Evolutionary conservation across 2,797 vertebrate genomes (phyloP).

Genomic region (Champsocephalus gunnari): DNA sequence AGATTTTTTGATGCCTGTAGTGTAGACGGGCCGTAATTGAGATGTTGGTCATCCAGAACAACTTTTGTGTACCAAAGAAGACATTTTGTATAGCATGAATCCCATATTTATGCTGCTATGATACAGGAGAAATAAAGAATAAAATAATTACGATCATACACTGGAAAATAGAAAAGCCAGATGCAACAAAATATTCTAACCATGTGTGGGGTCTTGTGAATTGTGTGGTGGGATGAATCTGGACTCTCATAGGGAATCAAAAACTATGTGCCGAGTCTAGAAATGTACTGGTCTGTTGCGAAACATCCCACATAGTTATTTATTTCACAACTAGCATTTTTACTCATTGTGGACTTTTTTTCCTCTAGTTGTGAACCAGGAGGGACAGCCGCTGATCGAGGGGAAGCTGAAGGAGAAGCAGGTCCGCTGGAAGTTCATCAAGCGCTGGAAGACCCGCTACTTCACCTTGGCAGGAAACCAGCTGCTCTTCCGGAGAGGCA

Average conservation of each 20-base stretch:
- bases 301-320: neutral
- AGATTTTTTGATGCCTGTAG: no score
- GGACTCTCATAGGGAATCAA: neutral
- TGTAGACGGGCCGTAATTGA: no score
- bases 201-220: constrained; percentile 15
- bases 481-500: constrained; percentile 93
- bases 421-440: constrained; percentile 97
- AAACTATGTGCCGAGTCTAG: neutral
- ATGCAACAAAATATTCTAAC: constrained; percentile 17
- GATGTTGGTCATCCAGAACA: neutral
- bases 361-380: constrained; percentile 90
- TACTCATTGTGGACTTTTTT: neutral
- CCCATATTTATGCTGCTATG: neutral
- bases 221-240: neutral
- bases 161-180: neutral
- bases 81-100: neutral
- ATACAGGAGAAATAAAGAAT: neutral
- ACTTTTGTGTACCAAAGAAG: no score
- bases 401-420: constrained; percentile 98
- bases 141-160: neutral
- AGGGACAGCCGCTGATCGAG: constrained; percentile 95
- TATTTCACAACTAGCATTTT: constrained; percentile 4
- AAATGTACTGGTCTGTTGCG: constrained; percentile 5
- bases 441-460: constrained; percentile 97
- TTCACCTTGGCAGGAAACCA: constrained; percentile 98